phyloP scores from a whole-genome alignment of 2,113 vertebrate genomes.

The Ciconia maguari region DNA sequence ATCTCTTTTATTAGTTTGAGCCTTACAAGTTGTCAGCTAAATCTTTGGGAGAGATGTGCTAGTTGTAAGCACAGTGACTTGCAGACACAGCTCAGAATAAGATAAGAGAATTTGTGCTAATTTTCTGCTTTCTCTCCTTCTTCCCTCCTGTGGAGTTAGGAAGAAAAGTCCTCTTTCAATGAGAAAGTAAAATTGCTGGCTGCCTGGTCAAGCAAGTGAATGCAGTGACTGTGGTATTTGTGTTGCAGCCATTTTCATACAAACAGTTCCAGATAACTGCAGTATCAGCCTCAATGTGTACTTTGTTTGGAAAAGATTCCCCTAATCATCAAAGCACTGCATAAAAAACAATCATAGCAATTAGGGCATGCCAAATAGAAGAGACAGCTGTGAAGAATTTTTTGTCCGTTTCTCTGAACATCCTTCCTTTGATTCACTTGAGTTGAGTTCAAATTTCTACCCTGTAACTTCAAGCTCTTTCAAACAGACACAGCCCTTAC shows the following conservation, averaged over 20 bases:
- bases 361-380: slow-evolving; percentile 33
- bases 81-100: neutral
- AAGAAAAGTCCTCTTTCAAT: neutral
- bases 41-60: neutral
- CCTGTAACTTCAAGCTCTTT: neutral
- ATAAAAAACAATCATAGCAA: slow-evolving; percentile 18
- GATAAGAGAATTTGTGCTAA: neutral
- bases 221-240: neutral
- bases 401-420: slow-evolving; percentile 17
- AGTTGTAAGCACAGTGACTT: neutral
- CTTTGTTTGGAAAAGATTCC: slow-evolving; percentile 23
- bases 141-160: neutral
- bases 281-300: slow-evolving; percentile 26
- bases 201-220: neutral
- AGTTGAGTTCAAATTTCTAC: neutral
- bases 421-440: slow-evolving; percentile 14
- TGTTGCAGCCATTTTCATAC: neutral
- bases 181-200: neutral
- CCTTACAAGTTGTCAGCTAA: neutral
- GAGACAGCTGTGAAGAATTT: slow-evolving; percentile 24
- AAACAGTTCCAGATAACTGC: slow-evolving; percentile 18
- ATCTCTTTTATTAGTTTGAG: neutral
- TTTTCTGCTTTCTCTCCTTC: neutral
- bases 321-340: slow-evolving; percentile 28
- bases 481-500: neutral